Evolutionary conservation across 2,888 invertebrate species (phyloP).

Genomic region (Nymphalis c-album): DNA sequence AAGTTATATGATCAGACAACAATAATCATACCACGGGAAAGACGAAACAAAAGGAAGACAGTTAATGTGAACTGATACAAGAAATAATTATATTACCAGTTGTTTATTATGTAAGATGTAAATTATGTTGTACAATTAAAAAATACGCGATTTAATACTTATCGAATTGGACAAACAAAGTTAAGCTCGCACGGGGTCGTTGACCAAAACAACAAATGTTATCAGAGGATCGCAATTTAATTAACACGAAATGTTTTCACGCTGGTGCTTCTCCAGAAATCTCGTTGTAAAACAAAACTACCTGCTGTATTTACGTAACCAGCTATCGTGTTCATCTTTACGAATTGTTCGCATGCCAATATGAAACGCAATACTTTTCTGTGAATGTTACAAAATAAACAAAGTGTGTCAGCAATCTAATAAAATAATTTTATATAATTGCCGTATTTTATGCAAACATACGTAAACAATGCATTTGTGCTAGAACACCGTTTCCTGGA

Average conservation of each 20-base stretch:
- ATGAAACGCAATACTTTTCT: conserved; percentile 11
- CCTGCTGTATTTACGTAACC: conserved; percentile 22
- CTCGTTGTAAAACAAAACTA: conserved; percentile 21
- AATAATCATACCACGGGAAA: conserved; percentile 30
- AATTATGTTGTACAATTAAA: neutral
- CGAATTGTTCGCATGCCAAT: conserved; percentile 12
- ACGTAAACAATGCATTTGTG: conserved; percentile 32
- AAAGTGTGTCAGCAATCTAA: conserved; percentile 24
- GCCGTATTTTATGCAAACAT: conserved; percentile 26
- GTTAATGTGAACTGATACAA: conserved; percentile 18
- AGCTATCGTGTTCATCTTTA: conserved; percentile 17
- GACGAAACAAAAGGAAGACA: conserved; percentile 24
- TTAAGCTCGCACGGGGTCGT: conserved; percentile 66
- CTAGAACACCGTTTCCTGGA: conserved; percentile 48
- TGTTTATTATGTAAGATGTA: conserved; percentile 20
- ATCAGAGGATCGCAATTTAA: conserved; percentile 63
- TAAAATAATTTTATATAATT: conserved; percentile 22
- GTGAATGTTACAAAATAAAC: conserved; percentile 11
- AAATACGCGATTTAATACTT: neutral
- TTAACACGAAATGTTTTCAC: conserved; percentile 63
- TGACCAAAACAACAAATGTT: conserved; percentile 60
- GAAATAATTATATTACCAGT: conserved; percentile 16
- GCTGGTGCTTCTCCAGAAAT: conserved; percentile 42
- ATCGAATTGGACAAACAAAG: conserved; percentile 11
- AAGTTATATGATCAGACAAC: conserved; percentile 49